These are phyloP conservation scores for Peucedramus taeniatus DNA, from an alignment of 2,113 vertebrate genomes.

Conservation along the genomic window DNA sequence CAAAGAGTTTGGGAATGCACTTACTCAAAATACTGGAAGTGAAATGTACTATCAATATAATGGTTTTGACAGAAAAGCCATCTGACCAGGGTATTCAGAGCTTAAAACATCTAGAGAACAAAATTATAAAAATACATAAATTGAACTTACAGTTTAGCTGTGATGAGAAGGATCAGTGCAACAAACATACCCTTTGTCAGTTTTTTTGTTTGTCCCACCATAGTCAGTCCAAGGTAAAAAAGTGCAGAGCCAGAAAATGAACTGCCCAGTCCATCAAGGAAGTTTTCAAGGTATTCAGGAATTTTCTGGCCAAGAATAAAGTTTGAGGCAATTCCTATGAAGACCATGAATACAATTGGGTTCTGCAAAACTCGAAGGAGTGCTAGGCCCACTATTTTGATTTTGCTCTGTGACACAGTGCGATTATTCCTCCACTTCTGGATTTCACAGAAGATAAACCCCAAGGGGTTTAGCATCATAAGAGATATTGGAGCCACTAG, in stretches of 20 bases:
- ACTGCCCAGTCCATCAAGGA: constrained; percentile 91
- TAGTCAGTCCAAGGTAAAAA: constrained; percentile 95
- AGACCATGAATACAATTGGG: constrained; percentile 96
- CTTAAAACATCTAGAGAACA: background rate
- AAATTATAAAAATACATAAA: background rate
- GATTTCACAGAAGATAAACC: constrained; percentile 95
- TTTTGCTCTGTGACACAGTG: constrained; percentile 81
- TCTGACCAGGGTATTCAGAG: background rate
- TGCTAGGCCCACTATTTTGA: constrained; percentile 82
- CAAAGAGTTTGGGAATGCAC: background rate
- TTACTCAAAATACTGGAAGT: background rate
- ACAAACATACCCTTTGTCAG: constrained; percentile 88
- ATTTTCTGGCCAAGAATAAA: constrained; percentile 88
- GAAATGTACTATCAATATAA: background rate
- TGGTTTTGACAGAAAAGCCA: background rate
- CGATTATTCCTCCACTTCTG: constrained; percentile 87
- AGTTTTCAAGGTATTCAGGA: constrained; percentile 86
- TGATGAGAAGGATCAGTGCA: constrained; percentile 90
- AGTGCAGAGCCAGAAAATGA: constrained; percentile 95
- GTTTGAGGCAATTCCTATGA: constrained; percentile 89
- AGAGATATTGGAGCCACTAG: constrained; percentile 95
- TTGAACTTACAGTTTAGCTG: constrained; percentile 94
- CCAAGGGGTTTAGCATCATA: constrained; percentile 93
- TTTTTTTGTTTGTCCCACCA: constrained; percentile 92
- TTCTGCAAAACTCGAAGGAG: constrained; percentile 89